Conservation (phyloP, 2,113 vertebrate species). For the Corythornis vintsioides region DNA sequence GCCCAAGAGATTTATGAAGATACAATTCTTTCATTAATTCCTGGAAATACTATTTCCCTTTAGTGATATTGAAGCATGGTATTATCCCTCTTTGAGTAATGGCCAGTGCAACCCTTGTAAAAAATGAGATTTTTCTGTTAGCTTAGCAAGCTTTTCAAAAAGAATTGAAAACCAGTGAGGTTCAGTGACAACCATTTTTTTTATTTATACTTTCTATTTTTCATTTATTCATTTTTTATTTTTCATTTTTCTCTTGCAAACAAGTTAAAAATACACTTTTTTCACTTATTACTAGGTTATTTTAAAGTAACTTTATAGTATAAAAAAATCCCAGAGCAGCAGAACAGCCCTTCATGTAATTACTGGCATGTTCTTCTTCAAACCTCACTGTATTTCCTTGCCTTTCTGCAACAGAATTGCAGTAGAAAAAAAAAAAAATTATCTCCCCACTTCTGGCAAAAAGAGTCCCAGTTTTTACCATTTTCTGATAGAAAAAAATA, state of each 20-base stretch:
- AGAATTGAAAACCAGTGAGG: not conserved
- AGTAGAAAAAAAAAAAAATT: not conserved
- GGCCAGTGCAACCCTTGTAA: not conserved
- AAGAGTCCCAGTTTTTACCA: not conserved
- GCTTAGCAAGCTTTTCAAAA: not conserved
- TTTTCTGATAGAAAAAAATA: not conserved
- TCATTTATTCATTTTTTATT: not conserved
- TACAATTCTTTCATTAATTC: not conserved
- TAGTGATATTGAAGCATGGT: not conserved
- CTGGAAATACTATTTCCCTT: not conserved
- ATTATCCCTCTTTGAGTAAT: not conserved
- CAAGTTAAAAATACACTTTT: not conserved
- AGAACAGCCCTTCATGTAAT: conserved; percentile 10
- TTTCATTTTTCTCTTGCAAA: not conserved
- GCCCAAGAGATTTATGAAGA: not conserved
- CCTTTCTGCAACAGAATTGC: not conserved
- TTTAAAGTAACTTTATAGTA: not conserved
- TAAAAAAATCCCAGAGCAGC: not conserved
- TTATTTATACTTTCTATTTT: not conserved
- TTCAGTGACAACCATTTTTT: not conserved
- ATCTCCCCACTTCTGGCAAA: not conserved
- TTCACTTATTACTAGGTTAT: not conserved
- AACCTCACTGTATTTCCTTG: not conserved
- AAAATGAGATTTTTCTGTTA: not conserved
- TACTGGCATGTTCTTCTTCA: not conserved